These are phyloP conservation scores for Drosophila affinis DNA, from an alignment of 2,888 invertebrate genomes.

Conservation along the genomic window DNA sequence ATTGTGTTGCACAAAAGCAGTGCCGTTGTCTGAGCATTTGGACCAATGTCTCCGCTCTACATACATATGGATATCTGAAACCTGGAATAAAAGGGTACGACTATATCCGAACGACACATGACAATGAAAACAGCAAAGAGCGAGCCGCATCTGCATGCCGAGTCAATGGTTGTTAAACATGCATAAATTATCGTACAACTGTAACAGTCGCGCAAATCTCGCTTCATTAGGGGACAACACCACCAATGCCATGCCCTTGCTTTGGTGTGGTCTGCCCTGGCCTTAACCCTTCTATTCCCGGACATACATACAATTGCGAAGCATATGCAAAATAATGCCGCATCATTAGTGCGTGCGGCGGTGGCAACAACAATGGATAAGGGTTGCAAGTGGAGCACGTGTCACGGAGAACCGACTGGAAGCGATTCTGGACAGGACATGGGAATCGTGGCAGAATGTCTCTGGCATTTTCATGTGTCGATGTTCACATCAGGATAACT, in stretches of 20 bases:
- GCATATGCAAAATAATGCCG: conserved; percentile 77
- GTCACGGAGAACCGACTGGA: conserved; percentile 39
- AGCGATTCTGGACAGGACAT: conserved; percentile 28
- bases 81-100: conserved; percentile 41
- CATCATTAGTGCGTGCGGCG: conserved; percentile 68
- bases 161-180: conserved; percentile 73
- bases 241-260: not conserved
- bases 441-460: conserved; percentile 17
- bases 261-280: not conserved
- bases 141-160: conserved; percentile 17
- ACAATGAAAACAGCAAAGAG: conserved; percentile 17
- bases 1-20: not conserved
- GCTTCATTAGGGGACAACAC: conserved; percentile 64
- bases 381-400: conserved; percentile 71
- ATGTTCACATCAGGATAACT: conserved; percentile 64
- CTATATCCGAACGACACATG: conserved; percentile 12
- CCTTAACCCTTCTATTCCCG: conserved; percentile 42
- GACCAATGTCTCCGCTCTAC: conserved; percentile 22
- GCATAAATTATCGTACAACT: conserved; percentile 70
- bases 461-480: conserved; percentile 60
- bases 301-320: conserved; percentile 13
- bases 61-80: not conserved
- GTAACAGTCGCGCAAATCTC: conserved; percentile 68
- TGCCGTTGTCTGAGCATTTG: conserved; percentile 36
- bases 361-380: conserved; percentile 37